Base-by-base conservation (phyloP, 2,113 vertebrate species). In the Glaucomys volans region DNA sequence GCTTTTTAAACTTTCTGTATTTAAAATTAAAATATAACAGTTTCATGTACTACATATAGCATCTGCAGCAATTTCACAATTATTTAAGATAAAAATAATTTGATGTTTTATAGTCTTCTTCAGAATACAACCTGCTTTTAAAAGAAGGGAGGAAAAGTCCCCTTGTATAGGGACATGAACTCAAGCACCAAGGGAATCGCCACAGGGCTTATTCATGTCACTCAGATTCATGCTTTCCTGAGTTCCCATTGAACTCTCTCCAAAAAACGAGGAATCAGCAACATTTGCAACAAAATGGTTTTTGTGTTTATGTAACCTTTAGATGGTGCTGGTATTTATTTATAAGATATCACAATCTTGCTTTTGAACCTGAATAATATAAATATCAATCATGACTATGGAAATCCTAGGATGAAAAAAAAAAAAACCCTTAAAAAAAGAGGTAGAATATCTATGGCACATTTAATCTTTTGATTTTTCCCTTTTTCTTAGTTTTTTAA, bases 11-110 rank as follows among this genome's bases (percentile, higher is more conserved):
- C 22, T 37, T 80, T 81, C 76, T 30, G 16, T 37, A 67, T 95
- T 79, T 77, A 95, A 94, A 74, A 42, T 91, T 42, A 47, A 95
- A 85, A 84, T 62, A 9, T n/a, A 90, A 32, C 5, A 59, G 32
- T 87, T 94, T 47, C 59, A 71, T 18, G 2, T 54, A 72, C 26
- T 86, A 22, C 72, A 90, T 71, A 76, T 22, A 84, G 37, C 54
- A 85, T 40, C 24, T 64, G 54, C 5, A 71, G 28, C 40, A 74
- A 83, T 79, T 94, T 80, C 35, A 75, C 64, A 74, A 87, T 83
- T 82, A 96, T 44, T 74, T 64, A 76, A n/a, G 67, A 52, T 86
- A 72, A 59, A 74, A 67, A 69, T 42, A 87, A 13, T 32, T 88
- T 47, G 18, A 90, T 37, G 59, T 66, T 86, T 74, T 35, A 95